Percentiles rank a stretch among this genome's conserved stretches.
Evolutionary conservation across 2,113 vertebrate species (phyloP).

Genomic region (Turdus rufiventris): DNA sequence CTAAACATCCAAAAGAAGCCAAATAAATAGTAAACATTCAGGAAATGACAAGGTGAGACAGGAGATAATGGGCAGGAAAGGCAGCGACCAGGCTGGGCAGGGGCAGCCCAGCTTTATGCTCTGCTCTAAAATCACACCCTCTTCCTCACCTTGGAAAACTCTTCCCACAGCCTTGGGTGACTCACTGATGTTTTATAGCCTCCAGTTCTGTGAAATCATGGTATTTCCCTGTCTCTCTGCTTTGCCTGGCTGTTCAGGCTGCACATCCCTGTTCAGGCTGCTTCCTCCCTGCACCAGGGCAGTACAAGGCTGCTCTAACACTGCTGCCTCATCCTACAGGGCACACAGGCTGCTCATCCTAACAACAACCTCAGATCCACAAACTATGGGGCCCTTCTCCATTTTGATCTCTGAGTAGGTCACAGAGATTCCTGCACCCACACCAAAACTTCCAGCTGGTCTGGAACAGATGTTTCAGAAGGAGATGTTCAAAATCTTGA

Average conservation of each 20-base stretch:
- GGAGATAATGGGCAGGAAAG: neutral
- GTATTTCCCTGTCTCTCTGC: neutral
- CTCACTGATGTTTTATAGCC: neutral
- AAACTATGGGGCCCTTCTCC: neutral
- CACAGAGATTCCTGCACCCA: neutral
- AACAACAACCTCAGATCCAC: neutral
- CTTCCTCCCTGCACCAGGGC: neutral
- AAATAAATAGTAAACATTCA: neutral
- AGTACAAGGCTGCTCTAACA: neutral
- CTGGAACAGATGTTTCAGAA: neutral
- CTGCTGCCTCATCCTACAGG: neutral
- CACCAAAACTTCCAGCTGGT: neutral
- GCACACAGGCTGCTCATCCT: neutral
- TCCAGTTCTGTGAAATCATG: neutral
- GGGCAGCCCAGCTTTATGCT: neutral
- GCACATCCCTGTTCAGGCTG: neutral
- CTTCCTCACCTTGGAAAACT: conserved; percentile 21
- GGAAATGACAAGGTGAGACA: conserved; percentile 19
- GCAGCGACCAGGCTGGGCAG: neutral
- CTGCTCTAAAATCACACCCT: neutral
- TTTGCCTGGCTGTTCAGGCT: neutral
- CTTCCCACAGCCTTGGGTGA: conserved; percentile 3
- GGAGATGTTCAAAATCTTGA: neutral
- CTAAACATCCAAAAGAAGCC: neutral
- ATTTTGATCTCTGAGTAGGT: neutral